Evolutionary conservation across 2,797 vertebrate species (phyloP).

Genomic region (Spinus pinus): DNA sequence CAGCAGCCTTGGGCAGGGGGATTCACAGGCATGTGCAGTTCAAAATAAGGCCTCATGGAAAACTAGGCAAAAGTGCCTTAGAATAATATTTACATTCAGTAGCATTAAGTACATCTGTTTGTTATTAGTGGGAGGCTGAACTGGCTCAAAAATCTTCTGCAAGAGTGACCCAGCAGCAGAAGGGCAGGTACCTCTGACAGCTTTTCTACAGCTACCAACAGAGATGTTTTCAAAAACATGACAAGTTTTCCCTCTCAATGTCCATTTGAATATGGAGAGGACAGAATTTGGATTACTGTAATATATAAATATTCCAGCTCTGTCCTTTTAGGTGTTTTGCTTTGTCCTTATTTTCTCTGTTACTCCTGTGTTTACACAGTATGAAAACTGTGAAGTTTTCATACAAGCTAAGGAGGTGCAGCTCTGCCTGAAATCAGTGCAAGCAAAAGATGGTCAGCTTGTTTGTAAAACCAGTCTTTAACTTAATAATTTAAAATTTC

Average conservation of each 20-base stretch:
- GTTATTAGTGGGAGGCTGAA: constrained; percentile 63
- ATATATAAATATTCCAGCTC: not conserved
- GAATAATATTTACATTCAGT: constrained; percentile 73
- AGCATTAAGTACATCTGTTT: constrained; percentile 72
- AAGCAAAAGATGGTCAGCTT: not conserved
- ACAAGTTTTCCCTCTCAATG: not conserved
- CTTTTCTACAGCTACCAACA: constrained; percentile 53
- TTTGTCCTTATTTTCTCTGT: not conserved
- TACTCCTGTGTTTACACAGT: not conserved
- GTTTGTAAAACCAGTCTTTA: not conserved
- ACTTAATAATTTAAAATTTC: not conserved
- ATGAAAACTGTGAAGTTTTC: not conserved
- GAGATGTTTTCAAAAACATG: not conserved
- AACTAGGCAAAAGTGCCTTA: constrained; percentile 61
- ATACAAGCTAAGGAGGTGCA: not conserved
- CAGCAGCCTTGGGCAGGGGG: constrained; percentile 54
- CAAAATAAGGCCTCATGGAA: constrained; percentile 61
- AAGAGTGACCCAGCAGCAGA: constrained; percentile 60
- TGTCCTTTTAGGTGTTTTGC: not conserved
- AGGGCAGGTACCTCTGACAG: constrained; percentile 59
- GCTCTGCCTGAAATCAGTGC: not conserved
- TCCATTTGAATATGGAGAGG: not conserved
- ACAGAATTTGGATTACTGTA: not conserved
- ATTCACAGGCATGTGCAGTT: constrained; percentile 49
- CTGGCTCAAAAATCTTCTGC: constrained; percentile 57